phyloP scores from a whole-genome alignment of 1,140 invertebrate species.

The Coelopa frigida region DNA sequence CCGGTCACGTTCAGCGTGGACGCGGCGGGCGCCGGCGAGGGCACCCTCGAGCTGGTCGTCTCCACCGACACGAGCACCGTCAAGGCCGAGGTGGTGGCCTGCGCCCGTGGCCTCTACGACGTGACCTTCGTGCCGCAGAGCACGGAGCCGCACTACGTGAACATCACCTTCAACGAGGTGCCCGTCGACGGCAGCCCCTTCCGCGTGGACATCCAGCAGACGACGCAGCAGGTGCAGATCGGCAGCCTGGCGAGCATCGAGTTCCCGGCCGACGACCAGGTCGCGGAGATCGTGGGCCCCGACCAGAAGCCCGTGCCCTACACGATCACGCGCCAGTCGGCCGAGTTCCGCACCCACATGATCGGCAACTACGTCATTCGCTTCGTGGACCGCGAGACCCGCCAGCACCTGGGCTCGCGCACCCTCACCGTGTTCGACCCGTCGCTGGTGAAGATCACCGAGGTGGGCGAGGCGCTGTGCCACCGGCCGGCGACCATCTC shows the following conservation, averaged over 20 bases:
- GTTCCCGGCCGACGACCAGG: slow-evolving; percentile 49
- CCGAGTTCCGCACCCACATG: slow-evolving; percentile 49
- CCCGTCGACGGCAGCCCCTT: slow-evolving; percentile 87
- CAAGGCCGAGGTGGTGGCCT: slow-evolving; percentile 81
- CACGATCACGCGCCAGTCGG: slow-evolving; percentile 47
- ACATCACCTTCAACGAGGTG: slow-evolving; percentile 95
- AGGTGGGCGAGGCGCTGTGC: slow-evolving; percentile 71
- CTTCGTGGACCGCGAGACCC: slow-evolving; percentile 41
- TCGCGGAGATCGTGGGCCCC: slow-evolving; percentile 52
- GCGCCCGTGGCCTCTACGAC: slow-evolving; percentile 87
- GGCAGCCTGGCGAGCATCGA: slow-evolving; percentile 52
- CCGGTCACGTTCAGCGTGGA: slow-evolving; percentile 89
- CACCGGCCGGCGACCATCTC: slow-evolving; percentile 69
- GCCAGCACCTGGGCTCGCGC: slow-evolving; percentile 45
- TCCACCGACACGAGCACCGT: slow-evolving; percentile 83
- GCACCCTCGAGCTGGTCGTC: slow-evolving; percentile 89
- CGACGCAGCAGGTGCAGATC: slow-evolving; percentile 58
- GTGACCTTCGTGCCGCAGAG: slow-evolving; percentile 94
- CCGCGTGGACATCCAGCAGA: slow-evolving; percentile 85
- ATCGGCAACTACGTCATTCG: slow-evolving; percentile 50
- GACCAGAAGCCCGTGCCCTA: slow-evolving; percentile 49
- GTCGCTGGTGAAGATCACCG: slow-evolving; percentile 66
- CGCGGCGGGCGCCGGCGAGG: slow-evolving; percentile 91
- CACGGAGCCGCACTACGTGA: slow-evolving; percentile 83
- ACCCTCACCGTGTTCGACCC: slow-evolving; percentile 83